Evolutionary conservation across 2,888 invertebrate species (phyloP), one percentile per base, ranked within the genome.

Genomic region (Oligia fasciuncula): DNA sequence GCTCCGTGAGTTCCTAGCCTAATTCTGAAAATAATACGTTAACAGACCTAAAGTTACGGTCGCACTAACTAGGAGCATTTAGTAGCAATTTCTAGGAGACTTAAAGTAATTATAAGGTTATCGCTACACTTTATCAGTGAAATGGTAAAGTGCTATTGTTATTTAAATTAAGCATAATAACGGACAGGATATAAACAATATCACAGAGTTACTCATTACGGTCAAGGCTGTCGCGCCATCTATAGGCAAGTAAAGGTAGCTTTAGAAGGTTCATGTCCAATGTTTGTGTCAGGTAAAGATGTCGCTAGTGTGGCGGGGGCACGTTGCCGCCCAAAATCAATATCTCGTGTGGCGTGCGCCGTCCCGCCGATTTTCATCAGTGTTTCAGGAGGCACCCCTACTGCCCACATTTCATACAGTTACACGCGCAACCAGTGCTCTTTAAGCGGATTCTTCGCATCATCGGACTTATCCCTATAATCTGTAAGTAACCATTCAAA

Each of bases 301-400:
- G 94, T 93, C 96, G 92, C 92, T 85, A 85, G 85, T 40, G 84
- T 87, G 86, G 91, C 85, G 73, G 80, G 82, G 87, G 88, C 88
- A 87, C 81, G 94, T 94, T 93, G 91, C 96, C 96, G 95, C 96
- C 96, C 96, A 95, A 95, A 96, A 96, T 96, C 96, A 95, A 96
- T 96, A 96, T 86, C 88, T 76, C 65, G 81, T 87, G 79, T 90
- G 93, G 93, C 94, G 94, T 95, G 96, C 96, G 96, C 96, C 90
- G 94, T 93, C 92, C 93, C 92, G 91, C 91, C 91, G 92, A 91
- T 93, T 93, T 93, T 90, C 93, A 90, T 94, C 94, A 96, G 96
- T 96, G 91, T 94, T 94, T 92, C 93, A 91, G 92, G 88, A 94
- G 94, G 92, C 94, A 94, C 91, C 94, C 94, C 91, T 91, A 92